Evolutionary conservation across 2,113 vertebrate genomes (phyloP).

Genomic region (Oreocharis arfaki): DNA sequence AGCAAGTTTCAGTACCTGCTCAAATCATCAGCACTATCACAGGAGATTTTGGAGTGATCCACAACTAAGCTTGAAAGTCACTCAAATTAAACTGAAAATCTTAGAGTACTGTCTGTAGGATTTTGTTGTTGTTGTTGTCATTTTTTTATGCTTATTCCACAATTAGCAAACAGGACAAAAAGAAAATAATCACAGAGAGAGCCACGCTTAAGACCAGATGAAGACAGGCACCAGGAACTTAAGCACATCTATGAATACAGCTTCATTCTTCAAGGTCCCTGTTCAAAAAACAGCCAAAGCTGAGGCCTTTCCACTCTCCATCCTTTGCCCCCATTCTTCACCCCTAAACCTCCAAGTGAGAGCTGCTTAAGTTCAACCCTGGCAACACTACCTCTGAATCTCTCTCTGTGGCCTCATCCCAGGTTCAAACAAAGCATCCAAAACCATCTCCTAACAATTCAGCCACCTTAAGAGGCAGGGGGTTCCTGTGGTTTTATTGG

Average conservation of each 20-base stretch:
- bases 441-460: background rate
- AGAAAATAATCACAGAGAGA: background rate
- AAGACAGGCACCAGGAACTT: background rate
- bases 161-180: background rate
- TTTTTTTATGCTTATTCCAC: background rate
- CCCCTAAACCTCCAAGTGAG: background rate
- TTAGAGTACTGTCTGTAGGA: background rate
- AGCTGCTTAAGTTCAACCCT: background rate
- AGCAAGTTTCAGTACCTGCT: background rate
- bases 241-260: background rate
- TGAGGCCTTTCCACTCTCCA: background rate
- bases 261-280: background rate
- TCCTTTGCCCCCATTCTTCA: background rate
- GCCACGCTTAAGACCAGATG: background rate
- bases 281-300: background rate
- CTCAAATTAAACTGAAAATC: background rate
- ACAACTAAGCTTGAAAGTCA: background rate
- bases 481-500: background rate
- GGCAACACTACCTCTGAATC: background rate
- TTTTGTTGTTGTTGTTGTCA: background rate
- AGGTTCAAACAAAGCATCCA: background rate
- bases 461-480: background rate
- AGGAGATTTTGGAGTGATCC: background rate
- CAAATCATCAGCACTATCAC: background rate
- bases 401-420: background rate